Conservation (phyloP, 2,888 invertebrate genomes). For the Ennomos erosarius region DNA sequence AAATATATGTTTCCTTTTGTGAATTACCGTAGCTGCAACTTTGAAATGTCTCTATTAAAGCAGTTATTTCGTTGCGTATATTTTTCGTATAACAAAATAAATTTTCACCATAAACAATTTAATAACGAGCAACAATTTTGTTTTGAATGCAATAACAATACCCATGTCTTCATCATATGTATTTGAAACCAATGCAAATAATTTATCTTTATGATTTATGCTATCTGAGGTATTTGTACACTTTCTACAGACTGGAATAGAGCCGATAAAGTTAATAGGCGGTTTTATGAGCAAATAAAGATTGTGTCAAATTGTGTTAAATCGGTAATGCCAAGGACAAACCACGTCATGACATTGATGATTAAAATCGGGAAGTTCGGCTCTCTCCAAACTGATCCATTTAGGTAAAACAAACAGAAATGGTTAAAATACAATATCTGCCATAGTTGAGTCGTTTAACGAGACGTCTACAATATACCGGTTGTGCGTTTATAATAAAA, state of each 20-base stretch:
- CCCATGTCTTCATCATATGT: conserved; percentile 12
- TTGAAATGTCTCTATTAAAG: neutral
- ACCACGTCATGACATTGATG: neutral
- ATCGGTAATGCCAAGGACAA: conserved; percentile 3
- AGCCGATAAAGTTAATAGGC: conserved; percentile 32
- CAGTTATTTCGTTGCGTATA: neutral
- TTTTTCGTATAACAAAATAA: neutral
- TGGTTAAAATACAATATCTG: conserved; percentile 9
- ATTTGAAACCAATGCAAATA: conserved; percentile 21
- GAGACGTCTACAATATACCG: no score
- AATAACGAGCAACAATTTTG: conserved; percentile 1
- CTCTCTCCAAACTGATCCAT: conserved; percentile 22
- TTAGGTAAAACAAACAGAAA: conserved; percentile 7
- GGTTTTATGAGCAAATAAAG: conserved; percentile 33
- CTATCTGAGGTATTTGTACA: conserved; percentile 33
- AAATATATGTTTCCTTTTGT: conserved; percentile 2
- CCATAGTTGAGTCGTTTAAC: neutral
- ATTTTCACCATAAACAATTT: conserved; percentile 5
- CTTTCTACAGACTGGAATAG: conserved; percentile 23
- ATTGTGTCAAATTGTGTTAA: neutral
- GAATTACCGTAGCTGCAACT: conserved; percentile 18
- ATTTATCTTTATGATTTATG: conserved; percentile 25
- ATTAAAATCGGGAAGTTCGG: neutral
- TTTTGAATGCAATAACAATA: conserved; percentile 13
- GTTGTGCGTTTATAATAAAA: no score